These are phyloP conservation scores for Araneus ventricosus DNA, from an alignment of 1,140 invertebrate genomes.

Conservation along the genomic window DNA sequence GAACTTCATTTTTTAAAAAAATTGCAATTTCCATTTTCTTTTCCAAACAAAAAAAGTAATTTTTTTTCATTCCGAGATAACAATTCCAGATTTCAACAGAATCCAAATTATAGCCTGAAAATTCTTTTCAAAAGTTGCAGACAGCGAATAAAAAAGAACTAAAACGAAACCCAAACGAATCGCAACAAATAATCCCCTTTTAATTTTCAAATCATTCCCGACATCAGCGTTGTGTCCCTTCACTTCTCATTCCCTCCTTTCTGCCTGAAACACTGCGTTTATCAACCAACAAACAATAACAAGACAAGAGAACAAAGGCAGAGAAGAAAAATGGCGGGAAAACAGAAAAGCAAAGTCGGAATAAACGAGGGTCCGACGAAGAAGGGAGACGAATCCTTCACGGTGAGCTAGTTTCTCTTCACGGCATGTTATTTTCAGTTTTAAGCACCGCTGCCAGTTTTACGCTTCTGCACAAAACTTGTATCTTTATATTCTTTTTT, in stretches of 20 bases:
- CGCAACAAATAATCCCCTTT: conserved; percentile 20
- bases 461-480: conserved; percentile 49
- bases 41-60: neutral
- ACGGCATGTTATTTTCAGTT: conserved; percentile 48
- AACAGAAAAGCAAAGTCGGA: neutral
- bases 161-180: neutral
- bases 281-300: conserved; percentile 38
- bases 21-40: neutral
- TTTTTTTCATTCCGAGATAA: neutral
- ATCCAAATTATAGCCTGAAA: neutral
- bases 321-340: neutral
- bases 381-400: conserved; percentile 50
- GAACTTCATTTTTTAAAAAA: too few species aligned
- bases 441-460: conserved; percentile 59
- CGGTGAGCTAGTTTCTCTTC: conserved; percentile 43
- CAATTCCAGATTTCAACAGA: neutral
- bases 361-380: neutral
- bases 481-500: neutral
- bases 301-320: neutral
- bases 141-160: neutral
- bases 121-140: neutral
- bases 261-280: conserved; percentile 28
- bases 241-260: neutral
- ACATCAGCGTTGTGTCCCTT: neutral
- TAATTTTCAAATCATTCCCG: conserved; percentile 14